A percentile compares a stretch with the other conserved stretches of the same genome.
Conservation (phyloP, 2,797 vertebrate species). For the Furcifer pardalis region DNA sequence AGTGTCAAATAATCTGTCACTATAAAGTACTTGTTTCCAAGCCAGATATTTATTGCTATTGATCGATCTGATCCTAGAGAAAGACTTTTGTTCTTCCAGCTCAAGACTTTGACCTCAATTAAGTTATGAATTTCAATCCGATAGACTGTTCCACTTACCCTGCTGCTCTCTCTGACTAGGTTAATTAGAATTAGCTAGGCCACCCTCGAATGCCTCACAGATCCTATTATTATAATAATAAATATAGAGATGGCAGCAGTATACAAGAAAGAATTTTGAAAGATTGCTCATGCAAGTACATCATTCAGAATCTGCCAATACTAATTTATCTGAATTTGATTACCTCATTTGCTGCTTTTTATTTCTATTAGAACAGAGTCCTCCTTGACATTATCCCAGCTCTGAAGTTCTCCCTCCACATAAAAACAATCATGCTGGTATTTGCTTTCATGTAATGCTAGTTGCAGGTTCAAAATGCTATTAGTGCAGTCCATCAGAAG, state of each 20-base stretch:
- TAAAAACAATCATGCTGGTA: slow-evolving; percentile 62
- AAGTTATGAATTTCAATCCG: slow-evolving; percentile 99
- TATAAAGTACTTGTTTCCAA: slow-evolving; percentile 82
- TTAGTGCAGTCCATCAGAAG: slow-evolving; percentile 66
- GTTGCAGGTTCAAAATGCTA: slow-evolving; percentile 64
- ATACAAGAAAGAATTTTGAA: slow-evolving; percentile 81
- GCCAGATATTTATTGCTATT: slow-evolving; percentile 99
- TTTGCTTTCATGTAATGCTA: slow-evolving; percentile 45
- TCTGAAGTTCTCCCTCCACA: slow-evolving; percentile 71
- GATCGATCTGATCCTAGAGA: slow-evolving; percentile 93
- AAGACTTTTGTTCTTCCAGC: slow-evolving; percentile 97
- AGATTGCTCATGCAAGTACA: slow-evolving; percentile 79
- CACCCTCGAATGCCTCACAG: slow-evolving; percentile 86
- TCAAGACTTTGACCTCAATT: slow-evolving; percentile 99
- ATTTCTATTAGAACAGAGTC: slow-evolving; percentile 75
- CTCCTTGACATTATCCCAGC: slow-evolving; percentile 70
- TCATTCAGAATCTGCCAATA: slow-evolving; percentile 86
- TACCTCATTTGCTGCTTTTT: slow-evolving; percentile 79
- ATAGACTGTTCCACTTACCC: slow-evolving; percentile 96
- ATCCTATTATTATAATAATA: slow-evolving; percentile 97
- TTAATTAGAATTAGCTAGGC: slow-evolving; percentile 98
- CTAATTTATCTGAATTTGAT: slow-evolving; percentile 82
- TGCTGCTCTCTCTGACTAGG: slow-evolving; percentile 87
- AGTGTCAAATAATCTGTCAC: slow-evolving; percentile 84
- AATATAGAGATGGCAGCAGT: slow-evolving; percentile 81